Conservation (phyloP, 2,797 vertebrate genomes). For the Schizopygopsis malacanthus region DNA sequence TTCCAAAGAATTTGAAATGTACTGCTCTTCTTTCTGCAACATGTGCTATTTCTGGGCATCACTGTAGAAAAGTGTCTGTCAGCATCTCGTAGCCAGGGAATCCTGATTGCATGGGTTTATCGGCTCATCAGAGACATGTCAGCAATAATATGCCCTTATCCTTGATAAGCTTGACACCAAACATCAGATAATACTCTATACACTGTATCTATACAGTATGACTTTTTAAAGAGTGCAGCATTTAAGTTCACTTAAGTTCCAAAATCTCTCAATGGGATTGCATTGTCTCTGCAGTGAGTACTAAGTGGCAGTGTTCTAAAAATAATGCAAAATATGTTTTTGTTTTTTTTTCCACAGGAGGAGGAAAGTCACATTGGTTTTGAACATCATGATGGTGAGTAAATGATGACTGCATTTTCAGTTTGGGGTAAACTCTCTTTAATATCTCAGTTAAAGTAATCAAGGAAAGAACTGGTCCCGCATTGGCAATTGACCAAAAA, state of each 20-base stretch:
- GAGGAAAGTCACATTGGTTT: background rate
- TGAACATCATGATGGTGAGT: background rate
- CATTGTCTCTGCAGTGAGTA: background rate
- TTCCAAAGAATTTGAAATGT: background rate
- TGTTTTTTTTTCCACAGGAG: background rate
- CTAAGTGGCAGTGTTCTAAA: background rate
- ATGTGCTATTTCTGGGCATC: background rate
- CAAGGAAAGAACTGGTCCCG: background rate
- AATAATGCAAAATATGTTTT: background rate
- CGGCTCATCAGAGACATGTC: constrained; percentile 2
- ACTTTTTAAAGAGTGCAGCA: background rate
- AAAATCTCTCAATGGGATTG: background rate
- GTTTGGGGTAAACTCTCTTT: background rate
- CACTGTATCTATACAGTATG: background rate
- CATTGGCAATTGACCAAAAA: background rate
- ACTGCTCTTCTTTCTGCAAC: background rate
- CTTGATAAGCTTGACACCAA: background rate
- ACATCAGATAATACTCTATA: background rate
- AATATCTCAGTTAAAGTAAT: background rate
- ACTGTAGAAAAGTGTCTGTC: constrained; percentile 18
- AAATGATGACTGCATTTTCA: background rate
- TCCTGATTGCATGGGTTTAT: constrained; percentile 19
- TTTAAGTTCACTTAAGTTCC: background rate
- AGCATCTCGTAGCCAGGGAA: background rate
- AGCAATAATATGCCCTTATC: background rate